phyloP scores from a whole-genome alignment of 2,797 vertebrate genomes.

The Alca torda region DNA sequence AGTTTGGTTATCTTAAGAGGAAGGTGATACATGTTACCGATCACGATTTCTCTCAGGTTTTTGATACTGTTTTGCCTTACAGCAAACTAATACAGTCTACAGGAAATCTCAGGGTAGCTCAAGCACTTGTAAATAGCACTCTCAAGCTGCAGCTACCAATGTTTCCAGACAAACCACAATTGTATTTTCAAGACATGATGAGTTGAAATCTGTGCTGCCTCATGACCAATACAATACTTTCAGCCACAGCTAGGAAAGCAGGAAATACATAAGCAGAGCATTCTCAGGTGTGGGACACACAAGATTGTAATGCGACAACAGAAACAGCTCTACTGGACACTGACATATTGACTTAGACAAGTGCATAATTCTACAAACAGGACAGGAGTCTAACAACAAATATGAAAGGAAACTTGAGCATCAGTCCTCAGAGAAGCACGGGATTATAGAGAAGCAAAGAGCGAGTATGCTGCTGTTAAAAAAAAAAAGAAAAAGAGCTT shows the following conservation, averaged over 20 bases:
- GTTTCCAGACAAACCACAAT: neutral
- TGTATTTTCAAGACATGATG: neutral
- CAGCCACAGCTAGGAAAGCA: neutral
- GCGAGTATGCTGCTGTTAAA: neutral
- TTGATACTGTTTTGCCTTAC: neutral
- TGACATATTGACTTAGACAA: rapidly evolving
- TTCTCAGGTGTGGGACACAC: neutral
- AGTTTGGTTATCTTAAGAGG: no score
- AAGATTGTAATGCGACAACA: neutral
- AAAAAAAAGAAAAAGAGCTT: neutral
- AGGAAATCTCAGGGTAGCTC: neutral
- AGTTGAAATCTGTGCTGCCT: neutral
- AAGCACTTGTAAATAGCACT: neutral
- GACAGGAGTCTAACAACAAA: neutral
- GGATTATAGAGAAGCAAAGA: neutral
- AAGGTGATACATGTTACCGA: neutral
- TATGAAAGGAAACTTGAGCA: neutral
- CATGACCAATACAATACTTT: rapidly evolving
- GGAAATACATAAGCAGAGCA: neutral
- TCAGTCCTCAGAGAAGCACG: neutral
- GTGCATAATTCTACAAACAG: neutral
- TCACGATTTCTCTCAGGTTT: neutral
- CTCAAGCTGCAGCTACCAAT: neutral
- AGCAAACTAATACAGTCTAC: neutral
- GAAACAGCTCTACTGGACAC: neutral